Conservation (phyloP, 2,797 vertebrate species). For the Pseudochaenichthys georgianus region DNA sequence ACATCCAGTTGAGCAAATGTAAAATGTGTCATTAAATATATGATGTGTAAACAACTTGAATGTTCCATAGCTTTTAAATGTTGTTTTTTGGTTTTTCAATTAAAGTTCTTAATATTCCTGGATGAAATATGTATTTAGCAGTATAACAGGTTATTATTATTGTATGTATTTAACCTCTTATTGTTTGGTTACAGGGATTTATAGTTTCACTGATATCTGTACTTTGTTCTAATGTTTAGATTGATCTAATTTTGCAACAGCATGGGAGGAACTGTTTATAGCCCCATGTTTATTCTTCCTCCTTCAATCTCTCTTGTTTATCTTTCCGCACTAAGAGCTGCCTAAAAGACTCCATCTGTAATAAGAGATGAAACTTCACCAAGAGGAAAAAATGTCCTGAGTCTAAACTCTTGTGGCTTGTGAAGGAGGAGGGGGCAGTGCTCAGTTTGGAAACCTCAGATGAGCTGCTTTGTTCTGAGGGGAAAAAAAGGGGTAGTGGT, state of each 20-base stretch:
- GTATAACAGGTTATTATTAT: no score
- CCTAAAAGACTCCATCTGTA: slow-evolving; percentile 16
- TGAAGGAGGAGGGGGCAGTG: slow-evolving; percentile 31
- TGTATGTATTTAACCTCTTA: neutral
- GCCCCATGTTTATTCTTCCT: slow-evolving; percentile 9
- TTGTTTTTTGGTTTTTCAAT: neutral
- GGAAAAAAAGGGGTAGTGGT: slow-evolving; percentile 10
- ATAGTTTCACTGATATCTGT: neutral
- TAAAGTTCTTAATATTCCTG: neutral
- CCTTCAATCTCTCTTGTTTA: slow-evolving; percentile 5
- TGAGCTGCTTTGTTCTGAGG: slow-evolving; percentile 76
- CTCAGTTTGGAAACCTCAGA: slow-evolving; percentile 61
- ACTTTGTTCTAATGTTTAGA: neutral
- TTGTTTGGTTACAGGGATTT: neutral
- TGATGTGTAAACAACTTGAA: neutral
- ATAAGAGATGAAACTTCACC: slow-evolving; percentile 32
- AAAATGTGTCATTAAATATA: neutral
- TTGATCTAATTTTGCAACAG: slow-evolving; percentile 6
- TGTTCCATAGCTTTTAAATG: neutral
- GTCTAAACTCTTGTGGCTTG: slow-evolving; percentile 51
- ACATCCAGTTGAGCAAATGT: neutral
- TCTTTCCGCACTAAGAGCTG: neutral
- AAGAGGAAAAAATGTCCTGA: slow-evolving; percentile 44
- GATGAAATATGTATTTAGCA: no score
- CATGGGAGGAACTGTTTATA: slow-evolving; percentile 28